Evolutionary conservation across 1,140 invertebrate species (phyloP).

Genomic region (Glossosoma conforme): DNA sequence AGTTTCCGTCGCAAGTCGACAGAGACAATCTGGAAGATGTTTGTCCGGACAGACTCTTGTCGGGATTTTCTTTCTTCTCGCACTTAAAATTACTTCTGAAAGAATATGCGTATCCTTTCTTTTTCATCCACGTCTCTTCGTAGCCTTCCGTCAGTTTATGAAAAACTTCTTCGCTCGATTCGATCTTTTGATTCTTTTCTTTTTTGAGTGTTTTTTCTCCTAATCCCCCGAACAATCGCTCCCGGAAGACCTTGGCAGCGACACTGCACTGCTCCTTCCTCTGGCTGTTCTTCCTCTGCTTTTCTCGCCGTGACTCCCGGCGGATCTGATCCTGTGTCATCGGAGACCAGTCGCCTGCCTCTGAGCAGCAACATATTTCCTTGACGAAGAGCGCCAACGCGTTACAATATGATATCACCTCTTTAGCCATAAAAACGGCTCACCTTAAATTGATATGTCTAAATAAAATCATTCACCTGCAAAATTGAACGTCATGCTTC

Average conservation of each 20-base stretch:
- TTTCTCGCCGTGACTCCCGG: conserved; percentile 14
- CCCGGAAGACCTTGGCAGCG: conserved; percentile 21
- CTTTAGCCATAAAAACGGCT: conserved; percentile 4
- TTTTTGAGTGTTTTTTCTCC: conserved; percentile 5
- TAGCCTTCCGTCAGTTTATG: conserved; percentile 6
- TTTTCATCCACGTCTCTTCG: conserved; percentile 15
- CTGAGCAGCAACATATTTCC: conserved; percentile 48
- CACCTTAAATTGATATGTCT: conserved; percentile 1
- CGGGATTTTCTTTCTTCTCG: conserved; percentile 11
- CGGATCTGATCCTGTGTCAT: conserved; percentile 25
- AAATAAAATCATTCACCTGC: not conserved
- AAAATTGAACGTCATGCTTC: too few species aligned
- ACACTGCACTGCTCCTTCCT: conserved; percentile 13
- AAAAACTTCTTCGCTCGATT: not conserved
- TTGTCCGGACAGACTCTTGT: conserved; percentile 8
- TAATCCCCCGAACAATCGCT: conserved; percentile 8
- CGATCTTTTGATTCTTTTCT: not conserved
- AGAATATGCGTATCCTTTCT: conserved; percentile 24
- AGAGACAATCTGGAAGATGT: conserved; percentile 17
- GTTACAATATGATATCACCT: conserved; percentile 33
- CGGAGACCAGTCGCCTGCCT: conserved; percentile 48
- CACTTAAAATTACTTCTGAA: conserved; percentile 23
- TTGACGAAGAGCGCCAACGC: conserved; percentile 45
- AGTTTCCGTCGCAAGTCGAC: conserved; percentile 25
- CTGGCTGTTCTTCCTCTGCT: conserved; percentile 7